Evolutionary conservation across 2,888 invertebrate genomes (phyloP).

Genomic region (Campaea margaritaria): DNA sequence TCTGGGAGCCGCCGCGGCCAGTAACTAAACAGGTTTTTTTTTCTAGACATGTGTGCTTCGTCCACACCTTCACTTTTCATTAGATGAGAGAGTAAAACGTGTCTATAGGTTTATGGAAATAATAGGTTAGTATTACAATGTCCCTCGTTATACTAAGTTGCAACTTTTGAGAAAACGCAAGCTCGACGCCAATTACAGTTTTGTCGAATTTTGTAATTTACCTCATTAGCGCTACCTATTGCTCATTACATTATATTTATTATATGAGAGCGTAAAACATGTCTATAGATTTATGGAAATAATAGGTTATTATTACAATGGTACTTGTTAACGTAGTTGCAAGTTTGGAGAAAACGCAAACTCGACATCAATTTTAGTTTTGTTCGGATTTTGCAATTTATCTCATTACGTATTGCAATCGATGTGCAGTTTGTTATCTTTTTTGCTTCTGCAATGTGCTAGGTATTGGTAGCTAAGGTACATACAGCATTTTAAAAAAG

Average conservation of each 20-base stretch:
- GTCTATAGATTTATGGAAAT: neutral
- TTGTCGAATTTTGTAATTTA: conserved; percentile 1
- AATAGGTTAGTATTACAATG: neutral
- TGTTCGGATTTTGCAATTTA: conserved; percentile 1
- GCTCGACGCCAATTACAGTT: neutral
- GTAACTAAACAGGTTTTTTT: conserved; percentile 2
- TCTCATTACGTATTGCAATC: neutral
- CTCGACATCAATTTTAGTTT: neutral
- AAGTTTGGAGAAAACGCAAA: neutral
- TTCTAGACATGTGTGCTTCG: neutral
- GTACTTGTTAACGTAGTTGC: neutral
- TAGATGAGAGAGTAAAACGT: neutral
- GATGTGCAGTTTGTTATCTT: neutral
- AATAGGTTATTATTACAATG: neutral
- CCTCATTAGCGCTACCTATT: too few relatives aligned
- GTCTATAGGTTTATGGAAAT: neutral
- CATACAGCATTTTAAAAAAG: too few relatives aligned
- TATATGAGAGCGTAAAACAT: too few relatives aligned
- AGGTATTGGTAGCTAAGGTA: too few relatives aligned
- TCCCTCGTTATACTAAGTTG: neutral
- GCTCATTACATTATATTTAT: too few relatives aligned
- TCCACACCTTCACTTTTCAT: conserved; percentile 1
- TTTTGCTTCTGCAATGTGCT: neutral
- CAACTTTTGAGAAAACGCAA: conserved; percentile 1
- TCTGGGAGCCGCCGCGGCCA: neutral